Conservation (phyloP, 2,797 vertebrate genomes). For the Amphiprion clarkii region DNA sequence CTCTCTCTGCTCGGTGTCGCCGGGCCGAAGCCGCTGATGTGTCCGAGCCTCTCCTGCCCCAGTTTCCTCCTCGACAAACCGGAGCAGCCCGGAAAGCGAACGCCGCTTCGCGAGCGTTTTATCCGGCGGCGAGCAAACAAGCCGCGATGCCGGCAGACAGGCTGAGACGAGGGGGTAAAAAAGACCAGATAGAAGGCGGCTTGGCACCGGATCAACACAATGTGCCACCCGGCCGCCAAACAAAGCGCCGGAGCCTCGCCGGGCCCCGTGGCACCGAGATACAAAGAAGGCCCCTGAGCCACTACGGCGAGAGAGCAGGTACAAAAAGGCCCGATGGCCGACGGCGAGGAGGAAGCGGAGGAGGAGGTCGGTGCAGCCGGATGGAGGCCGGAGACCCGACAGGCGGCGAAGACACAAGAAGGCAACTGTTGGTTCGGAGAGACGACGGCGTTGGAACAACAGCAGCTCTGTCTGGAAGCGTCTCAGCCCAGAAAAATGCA, state of each 20-base stretch:
- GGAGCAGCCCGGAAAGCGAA: too few species aligned
- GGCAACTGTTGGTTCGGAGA: slow-evolving; percentile 43
- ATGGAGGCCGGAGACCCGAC: slow-evolving; percentile 39
- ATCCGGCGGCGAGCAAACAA: slow-evolving; percentile 45
- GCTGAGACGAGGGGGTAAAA: slow-evolving; percentile 39
- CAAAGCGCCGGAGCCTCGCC: slow-evolving; percentile 78
- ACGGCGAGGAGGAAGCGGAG: not conserved
- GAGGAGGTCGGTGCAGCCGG: not conserved
- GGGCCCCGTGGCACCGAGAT: slow-evolving; percentile 53
- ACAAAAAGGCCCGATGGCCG: slow-evolving; percentile 17
- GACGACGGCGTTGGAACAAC: slow-evolving; percentile 28
- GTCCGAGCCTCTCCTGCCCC: slow-evolving; percentile 40
- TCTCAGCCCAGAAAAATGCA: not conserved
- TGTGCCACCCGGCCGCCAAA: slow-evolving; percentile 83
- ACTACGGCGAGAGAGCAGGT: slow-evolving; percentile 27
- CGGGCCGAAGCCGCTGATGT: slow-evolving; percentile 47
- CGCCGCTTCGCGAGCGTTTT: slow-evolving; percentile 3
- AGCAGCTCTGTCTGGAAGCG: slow-evolving; percentile 41
- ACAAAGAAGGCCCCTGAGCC: slow-evolving; percentile 49
- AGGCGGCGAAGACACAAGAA: slow-evolving; percentile 27
- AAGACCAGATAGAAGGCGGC: slow-evolving; percentile 69
- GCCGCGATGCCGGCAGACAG: slow-evolving; percentile 51
- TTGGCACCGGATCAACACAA: slow-evolving; percentile 94
- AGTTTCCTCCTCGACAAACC: slow-evolving; percentile 28
- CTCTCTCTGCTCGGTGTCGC: slow-evolving; percentile 49